Evolutionary conservation across 2,113 vertebrate genomes (phyloP).

Genomic region (Pandion haliaetus): DNA sequence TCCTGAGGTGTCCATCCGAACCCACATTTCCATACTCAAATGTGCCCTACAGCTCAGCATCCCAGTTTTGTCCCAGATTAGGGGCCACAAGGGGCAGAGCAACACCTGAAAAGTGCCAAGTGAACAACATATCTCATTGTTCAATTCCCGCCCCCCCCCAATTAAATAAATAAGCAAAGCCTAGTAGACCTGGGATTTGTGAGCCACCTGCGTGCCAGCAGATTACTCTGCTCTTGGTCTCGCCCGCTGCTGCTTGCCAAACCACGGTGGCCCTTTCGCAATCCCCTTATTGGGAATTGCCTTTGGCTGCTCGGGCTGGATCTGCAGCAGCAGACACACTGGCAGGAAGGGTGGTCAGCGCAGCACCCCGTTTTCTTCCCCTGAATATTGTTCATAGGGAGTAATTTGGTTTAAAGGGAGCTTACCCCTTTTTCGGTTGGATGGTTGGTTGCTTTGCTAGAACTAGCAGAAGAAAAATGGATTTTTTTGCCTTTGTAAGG

Average conservation of each 20-base stretch:
- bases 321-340: not conserved
- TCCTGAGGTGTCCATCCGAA: not conserved
- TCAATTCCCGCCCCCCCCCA: accelerated
- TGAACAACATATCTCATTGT: not conserved
- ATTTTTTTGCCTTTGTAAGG: not conserved
- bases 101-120: not conserved
- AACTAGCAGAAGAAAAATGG: not conserved
- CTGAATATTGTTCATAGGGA: not conserved
- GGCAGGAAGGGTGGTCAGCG: not conserved
- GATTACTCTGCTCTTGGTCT: not conserved
- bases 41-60: not conserved
- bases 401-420: not conserved
- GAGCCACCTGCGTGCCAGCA: not conserved
- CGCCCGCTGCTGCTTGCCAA: not conserved
- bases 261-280: accelerated
- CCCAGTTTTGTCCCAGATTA: not conserved
- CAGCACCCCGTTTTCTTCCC: not conserved
- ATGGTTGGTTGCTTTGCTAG: not conserved
- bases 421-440: not conserved
- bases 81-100: not conserved
- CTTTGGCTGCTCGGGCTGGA: not conserved
- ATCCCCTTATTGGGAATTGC: not conserved
- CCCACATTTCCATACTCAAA: accelerated
- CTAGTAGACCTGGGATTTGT: not conserved
- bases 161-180: not conserved